Conservation (phyloP, 1,140 invertebrate species). For the Bursaphelenchus mucronatus region DNA sequence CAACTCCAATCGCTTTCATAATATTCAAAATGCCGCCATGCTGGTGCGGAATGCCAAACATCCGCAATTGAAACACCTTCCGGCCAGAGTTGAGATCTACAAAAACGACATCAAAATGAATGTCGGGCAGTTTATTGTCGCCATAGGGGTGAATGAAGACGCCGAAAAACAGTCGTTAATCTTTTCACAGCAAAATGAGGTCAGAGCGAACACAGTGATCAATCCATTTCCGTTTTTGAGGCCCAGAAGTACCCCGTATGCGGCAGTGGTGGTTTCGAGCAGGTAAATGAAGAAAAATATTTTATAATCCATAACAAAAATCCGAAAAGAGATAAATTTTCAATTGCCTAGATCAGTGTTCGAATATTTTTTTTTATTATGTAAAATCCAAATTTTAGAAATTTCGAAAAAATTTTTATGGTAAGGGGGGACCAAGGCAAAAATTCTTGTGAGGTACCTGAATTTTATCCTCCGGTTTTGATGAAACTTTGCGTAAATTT, state of each 20-base stretch:
- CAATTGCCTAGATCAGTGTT: no score
- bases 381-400: no score
- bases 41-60: slow-evolving; percentile 62
- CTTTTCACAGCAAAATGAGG: slow-evolving; percentile 78
- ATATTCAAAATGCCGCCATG: slow-evolving; percentile 70
- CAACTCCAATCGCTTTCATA: slow-evolving; percentile 78
- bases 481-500: no score
- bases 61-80: slow-evolving; percentile 57
- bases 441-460: no score
- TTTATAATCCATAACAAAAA: slow-evolving; percentile 8
- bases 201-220: slow-evolving; percentile 78
- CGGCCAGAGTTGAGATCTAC: slow-evolving; percentile 63
- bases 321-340: no score
- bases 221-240: slow-evolving; percentile 78
- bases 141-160: slow-evolving; percentile 60
- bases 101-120: slow-evolving; percentile 60
- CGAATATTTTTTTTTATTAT: no score
- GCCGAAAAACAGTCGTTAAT: slow-evolving; percentile 64
- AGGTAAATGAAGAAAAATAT: slow-evolving; percentile 70
- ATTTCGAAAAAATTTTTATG: no score
- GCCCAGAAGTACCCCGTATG: slow-evolving; percentile 61
- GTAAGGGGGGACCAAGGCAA: no score
- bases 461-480: no score
- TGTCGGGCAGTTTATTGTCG: slow-evolving; percentile 55
- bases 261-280: slow-evolving; percentile 82